These are phyloP conservation scores for Oligia fasciuncula DNA, from an alignment of 2,888 invertebrate genomes.

Conservation along the genomic window DNA sequence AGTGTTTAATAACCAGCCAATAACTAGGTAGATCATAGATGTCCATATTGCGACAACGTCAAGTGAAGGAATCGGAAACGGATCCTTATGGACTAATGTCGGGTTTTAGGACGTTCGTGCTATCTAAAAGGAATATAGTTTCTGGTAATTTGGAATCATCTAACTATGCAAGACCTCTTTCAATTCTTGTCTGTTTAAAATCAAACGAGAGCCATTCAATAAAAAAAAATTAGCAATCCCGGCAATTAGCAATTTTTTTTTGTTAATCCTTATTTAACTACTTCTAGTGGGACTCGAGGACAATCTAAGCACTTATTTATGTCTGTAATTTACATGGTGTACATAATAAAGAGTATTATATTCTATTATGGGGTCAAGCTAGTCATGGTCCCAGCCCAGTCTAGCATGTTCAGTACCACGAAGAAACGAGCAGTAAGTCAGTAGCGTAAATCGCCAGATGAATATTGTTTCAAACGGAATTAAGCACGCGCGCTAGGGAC, in stretches of 20 bases:
- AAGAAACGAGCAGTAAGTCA: constrained; percentile 70
- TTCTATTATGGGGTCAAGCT: no score
- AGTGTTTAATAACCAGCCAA: neutral
- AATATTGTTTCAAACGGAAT: constrained; percentile 90
- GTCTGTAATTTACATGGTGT: no score
- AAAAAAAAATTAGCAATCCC: neutral
- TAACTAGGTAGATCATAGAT: neutral
- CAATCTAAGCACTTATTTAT: no score
- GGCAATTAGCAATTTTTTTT: neutral
- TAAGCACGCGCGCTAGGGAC: constrained; percentile 86
- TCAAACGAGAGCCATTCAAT: neutral
- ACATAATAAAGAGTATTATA: no score
- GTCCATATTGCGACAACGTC: neutral
- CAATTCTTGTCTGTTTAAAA: neutral
- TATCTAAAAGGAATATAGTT: neutral
- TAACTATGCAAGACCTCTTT: neutral
- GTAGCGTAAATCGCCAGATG: constrained; percentile 85
- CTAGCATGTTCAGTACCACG: neutral
- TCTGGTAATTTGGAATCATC: neutral
- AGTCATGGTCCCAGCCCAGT: neutral
- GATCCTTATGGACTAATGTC: neutral
- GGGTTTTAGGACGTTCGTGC: neutral
- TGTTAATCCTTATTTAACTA: neutral
- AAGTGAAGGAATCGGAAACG: neutral
- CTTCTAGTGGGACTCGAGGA: neutral